Evolutionary conservation across 2,888 invertebrate genomes (phyloP), one percentile per base, ranked within the genome.

Genomic region (Cecidostiba fungosa): DNA sequence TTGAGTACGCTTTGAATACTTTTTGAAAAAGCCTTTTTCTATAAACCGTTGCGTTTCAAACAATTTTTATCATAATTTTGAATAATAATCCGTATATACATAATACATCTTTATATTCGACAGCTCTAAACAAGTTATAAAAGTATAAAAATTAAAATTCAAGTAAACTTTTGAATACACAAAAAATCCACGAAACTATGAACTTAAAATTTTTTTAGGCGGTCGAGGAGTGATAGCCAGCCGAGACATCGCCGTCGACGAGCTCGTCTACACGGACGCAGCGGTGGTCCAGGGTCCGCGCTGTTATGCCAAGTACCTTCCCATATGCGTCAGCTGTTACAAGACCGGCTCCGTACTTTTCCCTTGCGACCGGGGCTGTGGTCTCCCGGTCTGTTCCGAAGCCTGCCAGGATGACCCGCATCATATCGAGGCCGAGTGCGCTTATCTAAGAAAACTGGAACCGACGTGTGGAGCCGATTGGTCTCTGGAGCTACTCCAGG

Each of bases 221-320:
- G 97, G 97, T 10, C 95, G 96, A 32, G 97, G 97, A 3, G 91
- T 97, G 2, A 95, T 97, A 88, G 96, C 97, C 26, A 95, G 94
- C 3, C 94, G 95, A 87, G 95, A 96, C 90, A 96, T 97, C 69
- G 92, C 93, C 84, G 91, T 94, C 47, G 96, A 97, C 62, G 96
- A 97, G 92, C 92, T 96, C 47, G 95, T 97, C 78, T 97, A 96
- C 90, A 94, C 95, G 16, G 97, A 97, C 91, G 94, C 94, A 81
- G 96, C 97, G 0, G 92, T 97, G 70, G 94, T 97, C 69, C 92
- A 95, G 77, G 97, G 97, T 0, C 97, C 97, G 0, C 95, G 96
- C 73, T 94, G 95, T 59, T 94, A 94, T 80, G 93, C 93, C 79
- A 91, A 90, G 82, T 93, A 94, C 59, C 92, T 94, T 26, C 94